phyloP scores from a whole-genome alignment of 2,888 invertebrate species.

The Anthophora plumipes region DNA sequence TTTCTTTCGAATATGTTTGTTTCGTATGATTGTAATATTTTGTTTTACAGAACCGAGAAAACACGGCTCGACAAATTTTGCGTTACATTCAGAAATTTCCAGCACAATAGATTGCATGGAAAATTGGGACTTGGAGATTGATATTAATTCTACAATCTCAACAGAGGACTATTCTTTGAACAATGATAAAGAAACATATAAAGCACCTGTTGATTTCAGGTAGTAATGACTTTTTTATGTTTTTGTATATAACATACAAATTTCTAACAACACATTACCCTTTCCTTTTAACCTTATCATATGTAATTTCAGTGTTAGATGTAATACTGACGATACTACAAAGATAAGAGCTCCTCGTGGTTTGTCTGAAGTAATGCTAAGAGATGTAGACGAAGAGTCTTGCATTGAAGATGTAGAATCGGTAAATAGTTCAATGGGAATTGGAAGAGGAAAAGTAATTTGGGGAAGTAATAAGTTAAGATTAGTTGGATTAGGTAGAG shows the following conservation, averaged over 20 bases:
- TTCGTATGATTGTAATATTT: not conserved
- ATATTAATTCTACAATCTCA: not conserved
- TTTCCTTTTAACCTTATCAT: not conserved
- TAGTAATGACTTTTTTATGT: slow-evolving; percentile 12
- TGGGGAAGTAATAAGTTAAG: not conserved
- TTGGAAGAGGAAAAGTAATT: slow-evolving; percentile 64
- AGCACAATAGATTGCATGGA: slow-evolving; percentile 67
- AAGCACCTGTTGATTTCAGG: not conserved
- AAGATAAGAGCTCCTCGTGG: slow-evolving; percentile 67
- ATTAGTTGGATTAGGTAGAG: slow-evolving; percentile 54
- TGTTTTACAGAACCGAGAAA: slow-evolving; percentile 38
- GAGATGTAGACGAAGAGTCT: slow-evolving; percentile 48
- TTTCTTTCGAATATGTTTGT: not conserved
- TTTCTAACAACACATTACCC: not conserved
- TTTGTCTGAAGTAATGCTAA: slow-evolving; percentile 69
- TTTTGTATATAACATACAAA: too few relatives aligned
- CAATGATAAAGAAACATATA: not conserved
- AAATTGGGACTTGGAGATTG: slow-evolving; percentile 72
- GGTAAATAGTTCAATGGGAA: slow-evolving; percentile 60
- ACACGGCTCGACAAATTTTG: slow-evolving; percentile 30
- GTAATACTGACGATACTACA: not conserved
- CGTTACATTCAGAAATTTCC: slow-evolving; percentile 51
- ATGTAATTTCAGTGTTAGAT: not conserved
- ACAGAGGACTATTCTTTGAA: not conserved
- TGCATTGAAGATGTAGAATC: slow-evolving; percentile 57